Base-by-base conservation (phyloP, 2,888 invertebrate genomes). In the Drosophila kanekoi region DNA sequence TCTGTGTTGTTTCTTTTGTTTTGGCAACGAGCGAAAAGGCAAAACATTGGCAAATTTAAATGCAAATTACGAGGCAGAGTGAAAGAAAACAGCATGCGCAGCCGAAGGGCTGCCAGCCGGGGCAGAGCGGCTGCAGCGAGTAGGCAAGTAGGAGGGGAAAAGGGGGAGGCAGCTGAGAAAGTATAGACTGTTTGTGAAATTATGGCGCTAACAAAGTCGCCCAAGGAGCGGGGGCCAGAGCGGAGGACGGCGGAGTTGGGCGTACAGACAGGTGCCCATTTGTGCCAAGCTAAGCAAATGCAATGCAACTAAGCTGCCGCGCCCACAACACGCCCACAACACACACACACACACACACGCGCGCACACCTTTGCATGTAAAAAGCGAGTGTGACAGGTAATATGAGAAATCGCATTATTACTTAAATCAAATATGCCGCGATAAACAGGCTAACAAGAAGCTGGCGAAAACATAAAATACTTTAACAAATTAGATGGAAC, bases 21-120 rank as follows among this genome's bases (percentile, higher is more conserved):
- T 80, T 71, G 74, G 61, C 73, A 86, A 82, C 75, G 75, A 86
- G 76, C 68, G 71, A 87, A 89, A 84, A 88, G 76, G 89, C 81
- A 89, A 87, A 84, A 87, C 87, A 84, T 83, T 89, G 72, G 81
- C 89, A 84, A 84, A 84, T 84, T 84, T 84, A 84, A 84, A 84
- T 84, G 84, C 89, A 84, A 84, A 84, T 84, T 89, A 83, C 87
- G 57, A 78, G 58, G 47, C 86, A 40, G 38, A 57, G 59, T 47
- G 45, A 74, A 76, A 52, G 70, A 68, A 76, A 74, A 78, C 75
- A 64, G 51, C 61, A 58, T 18, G 57, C 43, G 47, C 43, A 60
- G 38, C 43, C 33, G 16, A 28, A 18, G 58, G 23, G 1, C 14
- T 14, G 23, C 23, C 10, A 16, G 49, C 14, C 38, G 38, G 43